Conservation (phyloP, 2,888 invertebrate genomes). For the Mythimna pallens region DNA sequence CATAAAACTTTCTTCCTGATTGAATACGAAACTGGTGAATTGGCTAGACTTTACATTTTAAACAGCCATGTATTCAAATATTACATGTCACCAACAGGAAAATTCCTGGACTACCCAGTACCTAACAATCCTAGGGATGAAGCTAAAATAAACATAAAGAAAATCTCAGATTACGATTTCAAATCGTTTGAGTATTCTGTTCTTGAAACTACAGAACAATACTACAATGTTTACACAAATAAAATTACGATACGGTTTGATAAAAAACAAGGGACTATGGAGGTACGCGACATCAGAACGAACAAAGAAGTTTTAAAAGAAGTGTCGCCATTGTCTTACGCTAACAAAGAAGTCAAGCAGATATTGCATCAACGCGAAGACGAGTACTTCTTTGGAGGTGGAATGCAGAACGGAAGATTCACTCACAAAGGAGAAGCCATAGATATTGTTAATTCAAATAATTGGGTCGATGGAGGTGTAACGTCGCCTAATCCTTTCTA, state of each 20-base stretch:
- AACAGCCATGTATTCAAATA: slow-evolving; percentile 84
- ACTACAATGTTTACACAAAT: slow-evolving; percentile 75
- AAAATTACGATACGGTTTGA: slow-evolving; percentile 79
- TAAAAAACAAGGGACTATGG: slow-evolving; percentile 78
- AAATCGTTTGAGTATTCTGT: slow-evolving; percentile 76
- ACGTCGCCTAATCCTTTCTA: slow-evolving; percentile 86
- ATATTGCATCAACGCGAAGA: slow-evolving; percentile 73
- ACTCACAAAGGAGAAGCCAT: slow-evolving; percentile 83
- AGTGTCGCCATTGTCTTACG: slow-evolving; percentile 75
- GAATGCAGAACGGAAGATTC: slow-evolving; percentile 88
- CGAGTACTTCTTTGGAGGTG: slow-evolving; percentile 86
- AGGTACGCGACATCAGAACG: slow-evolving; percentile 76
- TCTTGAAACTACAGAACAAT: slow-evolving; percentile 67
- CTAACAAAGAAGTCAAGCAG: slow-evolving; percentile 73
- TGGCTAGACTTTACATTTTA: slow-evolving; percentile 78
- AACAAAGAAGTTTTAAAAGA: slow-evolving; percentile 81
- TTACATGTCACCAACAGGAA: slow-evolving; percentile 82
- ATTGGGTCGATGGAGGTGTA: slow-evolving; percentile 84
- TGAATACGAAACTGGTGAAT: slow-evolving; percentile 77
- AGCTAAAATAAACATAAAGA: slow-evolving; percentile 81
- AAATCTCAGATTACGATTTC: slow-evolving; percentile 76
- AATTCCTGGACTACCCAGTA: slow-evolving; percentile 80
- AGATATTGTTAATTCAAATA: slow-evolving; percentile 81
- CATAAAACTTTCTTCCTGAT: slow-evolving; percentile 74
- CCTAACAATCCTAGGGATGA: slow-evolving; percentile 78